Evolutionary conservation across 2,113 vertebrate species (phyloP).

Genomic region (Galeopterus variegatus): DNA sequence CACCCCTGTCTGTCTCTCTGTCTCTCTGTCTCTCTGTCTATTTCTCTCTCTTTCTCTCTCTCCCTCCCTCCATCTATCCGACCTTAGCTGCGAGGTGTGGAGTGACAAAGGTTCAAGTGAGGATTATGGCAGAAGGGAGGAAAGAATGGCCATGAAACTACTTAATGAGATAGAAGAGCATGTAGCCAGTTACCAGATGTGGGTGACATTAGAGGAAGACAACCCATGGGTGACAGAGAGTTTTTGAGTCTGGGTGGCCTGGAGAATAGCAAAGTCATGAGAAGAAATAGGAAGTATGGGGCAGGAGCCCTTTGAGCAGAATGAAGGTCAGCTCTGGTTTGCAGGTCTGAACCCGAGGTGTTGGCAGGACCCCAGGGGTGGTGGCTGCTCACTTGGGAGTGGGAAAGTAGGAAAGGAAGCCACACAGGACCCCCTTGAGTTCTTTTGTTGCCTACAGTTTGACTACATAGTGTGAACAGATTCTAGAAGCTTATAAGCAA

Average conservation of each 20-base stretch:
- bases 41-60: no score
- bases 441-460: neutral
- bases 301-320: neutral
- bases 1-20: neutral
- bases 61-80: neutral
- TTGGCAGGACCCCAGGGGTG: neutral
- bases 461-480: neutral
- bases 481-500: neutral
- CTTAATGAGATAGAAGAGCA: neutral
- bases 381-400: neutral
- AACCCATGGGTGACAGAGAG: neutral
- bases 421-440: neutral
- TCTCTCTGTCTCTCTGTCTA: neutral
- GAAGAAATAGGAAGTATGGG: neutral
- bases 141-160: neutral
- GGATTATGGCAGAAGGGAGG: neutral
- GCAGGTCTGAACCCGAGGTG: neutral
- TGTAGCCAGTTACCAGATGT: neutral
- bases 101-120: neutral
- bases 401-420: neutral
- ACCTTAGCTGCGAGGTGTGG: neutral
- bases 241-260: neutral
- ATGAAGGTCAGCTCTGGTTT: neutral
- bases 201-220: neutral
- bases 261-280: neutral